Evolutionary conservation across 1,140 invertebrate genomes (phyloP).

Genomic region (Eurosta solidaginis): DNA sequence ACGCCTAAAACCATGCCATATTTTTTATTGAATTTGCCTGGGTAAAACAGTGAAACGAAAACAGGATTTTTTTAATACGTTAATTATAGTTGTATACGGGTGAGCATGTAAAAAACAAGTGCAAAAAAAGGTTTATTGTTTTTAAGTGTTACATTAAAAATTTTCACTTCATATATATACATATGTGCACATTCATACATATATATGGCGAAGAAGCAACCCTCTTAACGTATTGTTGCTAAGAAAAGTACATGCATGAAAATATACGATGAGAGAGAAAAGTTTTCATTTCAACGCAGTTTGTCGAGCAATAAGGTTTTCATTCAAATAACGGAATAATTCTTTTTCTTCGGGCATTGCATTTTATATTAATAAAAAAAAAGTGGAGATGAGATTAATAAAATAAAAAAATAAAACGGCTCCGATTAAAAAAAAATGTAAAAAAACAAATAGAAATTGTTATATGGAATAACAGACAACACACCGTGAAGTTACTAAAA

Average conservation of each 20-base stretch:
- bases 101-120: too few relatives aligned
- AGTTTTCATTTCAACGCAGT: background rate
- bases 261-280: background rate
- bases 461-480: too few relatives aligned
- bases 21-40: background rate
- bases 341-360: background rate
- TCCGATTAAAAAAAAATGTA: background rate
- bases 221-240: background rate
- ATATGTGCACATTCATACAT: background rate
- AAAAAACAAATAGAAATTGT: background rate
- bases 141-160: too few relatives aligned
- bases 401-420: background rate
- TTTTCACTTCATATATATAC: too few relatives aligned
- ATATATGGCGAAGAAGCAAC: background rate
- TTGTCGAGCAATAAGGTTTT: constrained; percentile 14
- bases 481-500: background rate
- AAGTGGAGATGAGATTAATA: background rate
- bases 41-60: background rate
- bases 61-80: too few relatives aligned
- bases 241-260: background rate
- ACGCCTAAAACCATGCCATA: background rate
- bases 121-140: too few relatives aligned
- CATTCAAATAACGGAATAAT: background rate
- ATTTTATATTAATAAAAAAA: background rate
- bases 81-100: too few relatives aligned